These are phyloP conservation scores for Mercenaria mercenaria DNA, from an alignment of 1,140 invertebrate species.

Conservation along the genomic window DNA sequence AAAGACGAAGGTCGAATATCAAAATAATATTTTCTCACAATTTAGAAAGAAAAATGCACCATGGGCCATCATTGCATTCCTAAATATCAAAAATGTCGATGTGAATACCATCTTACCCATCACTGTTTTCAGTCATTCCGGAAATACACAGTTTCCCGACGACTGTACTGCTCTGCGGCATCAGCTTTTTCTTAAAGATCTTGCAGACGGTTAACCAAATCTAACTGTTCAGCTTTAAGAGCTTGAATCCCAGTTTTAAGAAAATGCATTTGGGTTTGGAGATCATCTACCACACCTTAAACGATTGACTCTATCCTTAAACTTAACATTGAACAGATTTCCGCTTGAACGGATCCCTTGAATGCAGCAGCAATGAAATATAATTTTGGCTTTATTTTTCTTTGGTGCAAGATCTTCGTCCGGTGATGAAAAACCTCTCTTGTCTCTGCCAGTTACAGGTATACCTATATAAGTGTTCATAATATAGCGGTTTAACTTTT, in stretches of 20 bases:
- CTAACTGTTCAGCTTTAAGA: neutral
- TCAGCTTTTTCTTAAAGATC: neutral
- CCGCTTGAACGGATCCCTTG: neutral
- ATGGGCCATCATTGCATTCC: too few relatives aligned
- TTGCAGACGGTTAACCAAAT: neutral
- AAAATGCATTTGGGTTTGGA: neutral
- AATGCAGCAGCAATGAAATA: neutral
- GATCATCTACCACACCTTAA: neutral
- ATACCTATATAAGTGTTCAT: neutral
- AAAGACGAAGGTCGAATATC: too few relatives aligned
- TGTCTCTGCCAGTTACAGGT: neutral
- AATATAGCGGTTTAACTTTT: neutral
- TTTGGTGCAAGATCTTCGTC: neutral
- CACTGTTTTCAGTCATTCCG: neutral
- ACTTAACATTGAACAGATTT: neutral
- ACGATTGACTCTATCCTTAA: neutral
- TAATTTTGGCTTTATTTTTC: neutral
- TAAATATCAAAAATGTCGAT: too few relatives aligned
- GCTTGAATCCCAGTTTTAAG: neutral
- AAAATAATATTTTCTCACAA: too few relatives aligned
- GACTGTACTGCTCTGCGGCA: slow-evolving; percentile 20
- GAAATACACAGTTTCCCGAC: neutral
- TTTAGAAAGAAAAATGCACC: too few relatives aligned
- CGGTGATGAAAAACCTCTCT: neutral
- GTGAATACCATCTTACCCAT: too few relatives aligned